Evolutionary conservation across 2,888 invertebrate genomes (phyloP), one percentile per base, ranked within the genome.

Genomic region (Drosophila atroscutellata): DNA sequence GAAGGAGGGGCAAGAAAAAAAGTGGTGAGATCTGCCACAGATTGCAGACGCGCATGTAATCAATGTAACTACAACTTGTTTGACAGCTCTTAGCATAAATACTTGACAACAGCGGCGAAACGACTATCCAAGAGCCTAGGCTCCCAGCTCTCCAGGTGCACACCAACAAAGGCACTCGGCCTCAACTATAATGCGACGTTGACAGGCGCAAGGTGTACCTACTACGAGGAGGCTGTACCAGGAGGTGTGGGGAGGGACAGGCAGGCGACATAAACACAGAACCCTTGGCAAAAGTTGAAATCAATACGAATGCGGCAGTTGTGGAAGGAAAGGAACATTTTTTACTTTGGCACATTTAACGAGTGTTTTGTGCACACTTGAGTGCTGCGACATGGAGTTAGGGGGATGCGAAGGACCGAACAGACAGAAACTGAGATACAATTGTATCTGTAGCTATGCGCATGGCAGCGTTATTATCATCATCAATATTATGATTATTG

Each of bases 71-170:
- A 87, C 88, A 87, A 86, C 86, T 89, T 87, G 87, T 88, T 87
- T 89, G 87, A 87, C 87, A 87, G 90, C 88, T 87, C 87, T 87
- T 89, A 87, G 90, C 87, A 87, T 87, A 89, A 87, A 86, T 88
- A 85, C 88, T 87, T 77, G 88, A 81, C 83, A 81, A 73, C 70
- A 58, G 56, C 70, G 64, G 52, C 51, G 47, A 66, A 66, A 55
- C 59, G 69, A 51, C 72, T 37, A 73, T 13, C 54, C 57, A 28
- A 56, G 52, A 52, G 54, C 62, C 75, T 61, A 54, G 54, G 34
- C 55, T 50, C n/a, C 50, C 34, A 47, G 50, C 30, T n/a, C 56
- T 39, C 18, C 51, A 42, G 20, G 36, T 32, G 26, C 20, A 39
- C n/a, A 13, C 28, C 30, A 45, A 45, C 45, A 45, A 50, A 45